Evolutionary conservation across 2,888 invertebrate genomes (phyloP).

Genomic region (Heliconius aoede): DNA sequence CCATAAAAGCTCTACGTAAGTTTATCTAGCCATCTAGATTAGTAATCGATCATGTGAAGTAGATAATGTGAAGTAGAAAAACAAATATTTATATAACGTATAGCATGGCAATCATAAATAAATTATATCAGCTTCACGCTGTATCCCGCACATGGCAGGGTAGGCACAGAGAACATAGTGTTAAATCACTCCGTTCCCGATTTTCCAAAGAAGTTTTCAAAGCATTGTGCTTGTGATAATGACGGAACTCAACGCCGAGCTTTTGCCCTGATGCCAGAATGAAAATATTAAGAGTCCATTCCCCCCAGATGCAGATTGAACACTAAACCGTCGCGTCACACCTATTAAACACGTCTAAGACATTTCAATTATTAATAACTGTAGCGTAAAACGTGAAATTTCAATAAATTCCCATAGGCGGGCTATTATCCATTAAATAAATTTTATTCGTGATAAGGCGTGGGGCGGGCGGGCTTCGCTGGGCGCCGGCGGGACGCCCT

Average conservation of each 20-base stretch:
- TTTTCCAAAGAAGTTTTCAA: too few relatives aligned
- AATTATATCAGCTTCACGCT: too few relatives aligned
- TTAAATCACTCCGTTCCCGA: too few relatives aligned
- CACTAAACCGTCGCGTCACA: background rate
- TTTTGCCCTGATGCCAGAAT: too few relatives aligned
- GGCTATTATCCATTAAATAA: conserved; percentile 80
- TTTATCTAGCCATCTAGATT: conserved; percentile 12
- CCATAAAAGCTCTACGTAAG: conserved; percentile 14
- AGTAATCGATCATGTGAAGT: conserved; percentile 7
- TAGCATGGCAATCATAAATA: conserved; percentile 11
- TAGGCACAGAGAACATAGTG: too few relatives aligned
- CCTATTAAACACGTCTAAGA: background rate
- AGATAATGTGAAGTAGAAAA: background rate
- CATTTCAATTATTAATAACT: conserved; percentile 46
- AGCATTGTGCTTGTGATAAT: too few relatives aligned
- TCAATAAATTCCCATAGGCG: conserved; percentile 72
- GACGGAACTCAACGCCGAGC: too few relatives aligned
- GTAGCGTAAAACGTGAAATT: conserved; percentile 67
- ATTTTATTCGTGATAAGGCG: conserved; percentile 81
- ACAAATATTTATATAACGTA: background rate
- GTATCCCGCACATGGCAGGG: too few relatives aligned
- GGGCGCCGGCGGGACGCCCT: conserved; percentile 77
- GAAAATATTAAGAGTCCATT: too few relatives aligned
- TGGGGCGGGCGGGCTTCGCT: conserved; percentile 70
- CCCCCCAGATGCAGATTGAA: too few relatives aligned